Evolutionary conservation across 2,888 invertebrate species (phyloP), one percentile per base, ranked within the genome.

Genomic region (Sphaeridia pumilis): DNA sequence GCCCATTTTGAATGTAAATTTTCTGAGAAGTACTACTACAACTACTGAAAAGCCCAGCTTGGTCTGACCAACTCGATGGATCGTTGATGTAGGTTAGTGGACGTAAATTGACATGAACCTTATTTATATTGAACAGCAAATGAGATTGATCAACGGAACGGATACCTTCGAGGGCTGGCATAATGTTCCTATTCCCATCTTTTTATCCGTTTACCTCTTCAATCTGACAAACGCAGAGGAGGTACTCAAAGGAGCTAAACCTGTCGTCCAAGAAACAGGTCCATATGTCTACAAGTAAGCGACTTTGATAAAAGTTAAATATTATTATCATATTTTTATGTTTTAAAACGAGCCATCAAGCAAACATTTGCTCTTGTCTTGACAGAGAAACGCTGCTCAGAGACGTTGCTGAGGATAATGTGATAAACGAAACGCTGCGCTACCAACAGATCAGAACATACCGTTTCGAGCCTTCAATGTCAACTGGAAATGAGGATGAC

Each of bases 251-350:
- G 88, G 88, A 0, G 80, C 70, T 1, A 76, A 78, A 31, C 87
- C 88, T 0, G 78, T 78, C 25, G 68, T 90, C 0, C 75, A 82
- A 63, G 84, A 90, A 75, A 68, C 87, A 1, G 89, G 89, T 26
- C 89, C 89, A 0, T 89, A 78, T 69, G 80, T 81, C 65, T 89
- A 85, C 70, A 82, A 84, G 88, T 88, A 73, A 79, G n/a, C n/a
- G n/a, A n/a, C n/a, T n/a, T n/a, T n/a, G n/a, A n/a, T n/a, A n/a
- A n/a, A n/a, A n/a, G n/a, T n/a, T n/a, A n/a, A n/a, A n/a, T n/a
- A n/a, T n/a, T n/a, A n/a, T n/a, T n/a, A n/a, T 10, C 10, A 31
- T 31, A 31, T 7, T 14, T 31, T 7, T 14, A 31, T 31, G 14
- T 31, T 31, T 10, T 31, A 7, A 31, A 31, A 7, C 7, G 14